These are phyloP conservation scores for Meiosimyza decipiens DNA, from an alignment of 2,888 invertebrate genomes.

Conservation along the genomic window DNA sequence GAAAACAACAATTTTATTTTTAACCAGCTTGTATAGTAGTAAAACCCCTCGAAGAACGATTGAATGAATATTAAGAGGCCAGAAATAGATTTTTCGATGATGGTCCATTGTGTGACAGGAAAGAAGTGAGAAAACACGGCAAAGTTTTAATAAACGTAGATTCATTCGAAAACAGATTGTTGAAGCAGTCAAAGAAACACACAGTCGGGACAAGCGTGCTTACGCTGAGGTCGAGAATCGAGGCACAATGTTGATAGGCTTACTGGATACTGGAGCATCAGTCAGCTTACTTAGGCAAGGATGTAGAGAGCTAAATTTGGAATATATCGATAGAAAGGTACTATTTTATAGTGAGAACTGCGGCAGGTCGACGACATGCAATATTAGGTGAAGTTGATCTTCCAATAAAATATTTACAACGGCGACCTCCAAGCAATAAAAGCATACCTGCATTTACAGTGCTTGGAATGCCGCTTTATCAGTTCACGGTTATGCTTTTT, in stretches of 20 bases:
- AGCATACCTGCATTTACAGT: background rate
- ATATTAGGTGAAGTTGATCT: conserved; percentile 16
- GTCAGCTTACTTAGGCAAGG: conserved; percentile 25
- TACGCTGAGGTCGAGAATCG: conserved; percentile 15
- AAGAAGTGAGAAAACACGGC: background rate
- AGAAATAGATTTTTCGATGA: no score
- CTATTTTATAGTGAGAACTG: background rate
- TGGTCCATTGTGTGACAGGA: no score
- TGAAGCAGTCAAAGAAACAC: background rate
- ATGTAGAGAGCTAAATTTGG: background rate
- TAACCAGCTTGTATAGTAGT: background rate
- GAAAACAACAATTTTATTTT: no score
- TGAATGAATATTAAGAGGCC: no score
- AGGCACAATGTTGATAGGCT: background rate
- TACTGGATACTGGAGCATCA: conserved; percentile 32
- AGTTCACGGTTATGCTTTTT: background rate
- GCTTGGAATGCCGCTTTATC: background rate
- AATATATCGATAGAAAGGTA: background rate
- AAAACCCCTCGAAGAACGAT: background rate
- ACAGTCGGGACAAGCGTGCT: background rate
- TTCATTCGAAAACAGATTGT: background rate
- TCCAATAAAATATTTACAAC: background rate
- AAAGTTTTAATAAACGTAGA: background rate
- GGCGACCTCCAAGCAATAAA: no score
- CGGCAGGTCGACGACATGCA: background rate